Evolutionary conservation across 2,888 invertebrate genomes (phyloP), one percentile per base, ranked within the genome.

Genomic region (Epirrita christyi): DNA sequence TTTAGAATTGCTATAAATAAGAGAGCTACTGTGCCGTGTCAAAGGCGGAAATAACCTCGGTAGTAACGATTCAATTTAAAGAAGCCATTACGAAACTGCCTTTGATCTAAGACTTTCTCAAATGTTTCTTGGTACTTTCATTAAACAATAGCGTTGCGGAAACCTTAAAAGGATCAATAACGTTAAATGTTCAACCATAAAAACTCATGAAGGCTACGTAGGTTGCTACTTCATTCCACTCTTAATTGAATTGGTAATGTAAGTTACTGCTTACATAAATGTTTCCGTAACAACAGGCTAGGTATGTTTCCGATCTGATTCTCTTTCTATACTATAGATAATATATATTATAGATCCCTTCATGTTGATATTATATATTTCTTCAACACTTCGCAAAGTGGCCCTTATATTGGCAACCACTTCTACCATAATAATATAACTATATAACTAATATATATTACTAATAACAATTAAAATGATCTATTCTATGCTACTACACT

Each of bases 181-280:
- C 38, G 7, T 32, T 32, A 13, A 21, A 14, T 29, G 27, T 1
- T 29, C 14, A 50, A 14, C 49, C 36, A 21, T 56, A 37, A 50
- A 56, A 42, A 29, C 46, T 46, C 46, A 56, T 46, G 21, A 21
- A 27, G 56, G 21, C 27, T n/a, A n/a, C n/a, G n/a, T n/a, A n/a
- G 9, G 44, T 34, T 32, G 2, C 21, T 21, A 21, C 2, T 21
- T 21, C 21, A 21, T 21, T 21, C 21, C 21, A 21, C 2, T 21
- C 21, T 21, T 21, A 21, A 21, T 21, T 21, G 21, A 21, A 21
- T 21, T 21, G 21, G 21, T 14, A 37, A 49, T 44, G 55, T 55
- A 14, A 45, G 21, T 41, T 44, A 45, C 28, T 45, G 28, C 40
- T 7, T 32, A 21, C 21, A 21, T 21, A 21, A 21, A 21, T 21